These are phyloP conservation scores for Metallyticus violacea DNA, from an alignment of 2,888 invertebrate species.

Conservation along the genomic window DNA sequence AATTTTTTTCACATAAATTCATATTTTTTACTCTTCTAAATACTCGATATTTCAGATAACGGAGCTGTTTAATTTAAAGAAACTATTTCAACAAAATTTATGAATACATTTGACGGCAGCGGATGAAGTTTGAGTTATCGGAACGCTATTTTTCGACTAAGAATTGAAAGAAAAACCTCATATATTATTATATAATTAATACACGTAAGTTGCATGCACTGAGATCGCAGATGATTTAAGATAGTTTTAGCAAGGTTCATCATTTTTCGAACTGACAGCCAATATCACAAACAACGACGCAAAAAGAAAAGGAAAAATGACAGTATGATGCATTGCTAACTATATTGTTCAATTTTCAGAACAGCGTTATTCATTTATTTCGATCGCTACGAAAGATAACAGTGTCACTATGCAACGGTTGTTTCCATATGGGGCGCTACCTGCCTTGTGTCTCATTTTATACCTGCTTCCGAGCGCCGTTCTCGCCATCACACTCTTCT, in stretches of 20 bases:
- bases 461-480: too few relatives aligned
- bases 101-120: too few relatives aligned
- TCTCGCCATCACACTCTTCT: too few relatives aligned
- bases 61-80: too few relatives aligned
- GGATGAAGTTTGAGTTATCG: too few relatives aligned
- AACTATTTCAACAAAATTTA: too few relatives aligned
- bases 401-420: not conserved
- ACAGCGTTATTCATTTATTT: not conserved
- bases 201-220: not conserved
- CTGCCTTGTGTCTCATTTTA: too few relatives aligned
- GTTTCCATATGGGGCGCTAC: not conserved
- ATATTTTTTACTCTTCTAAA: too few relatives aligned
- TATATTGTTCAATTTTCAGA: not conserved
- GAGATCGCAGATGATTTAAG: not conserved
- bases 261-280: slow-evolving; percentile 6
- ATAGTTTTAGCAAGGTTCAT: not conserved
- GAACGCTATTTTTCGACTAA: too few relatives aligned
- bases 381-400: not conserved
- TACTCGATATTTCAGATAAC: too few relatives aligned
- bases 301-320: not conserved
- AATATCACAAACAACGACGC: not conserved
- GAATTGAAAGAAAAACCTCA: too few relatives aligned
- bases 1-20: too few relatives aligned
- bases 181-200: not conserved
- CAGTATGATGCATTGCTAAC: not conserved